These are phyloP conservation scores for Rhagologus leucostigma DNA, from an alignment of 2,113 vertebrate species.

Conservation along the genomic window DNA sequence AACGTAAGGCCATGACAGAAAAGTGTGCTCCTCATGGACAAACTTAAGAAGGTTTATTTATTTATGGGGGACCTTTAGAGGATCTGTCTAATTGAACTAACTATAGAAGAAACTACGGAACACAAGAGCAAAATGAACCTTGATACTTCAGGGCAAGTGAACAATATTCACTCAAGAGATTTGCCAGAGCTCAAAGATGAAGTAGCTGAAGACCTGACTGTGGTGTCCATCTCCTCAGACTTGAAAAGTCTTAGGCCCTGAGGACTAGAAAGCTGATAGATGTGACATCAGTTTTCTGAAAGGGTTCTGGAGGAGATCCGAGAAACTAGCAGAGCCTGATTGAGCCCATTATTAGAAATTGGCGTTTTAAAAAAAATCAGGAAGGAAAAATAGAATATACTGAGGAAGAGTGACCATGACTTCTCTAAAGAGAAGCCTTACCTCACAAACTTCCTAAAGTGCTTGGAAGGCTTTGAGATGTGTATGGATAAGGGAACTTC, in stretches of 20 bases:
- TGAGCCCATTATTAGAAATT: not conserved
- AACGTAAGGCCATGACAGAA: not conserved
- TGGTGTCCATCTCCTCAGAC: not conserved
- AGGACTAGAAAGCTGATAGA: not conserved
- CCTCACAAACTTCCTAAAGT: not conserved
- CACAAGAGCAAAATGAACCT: not conserved
- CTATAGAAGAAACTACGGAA: not conserved
- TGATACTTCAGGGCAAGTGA: not conserved
- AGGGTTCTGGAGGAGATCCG: not conserved
- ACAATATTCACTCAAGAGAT: not conserved
- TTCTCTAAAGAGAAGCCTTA: not conserved
- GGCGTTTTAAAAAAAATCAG: not conserved
- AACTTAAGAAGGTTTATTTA: not conserved
- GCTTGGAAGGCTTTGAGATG: not conserved
- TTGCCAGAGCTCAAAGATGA: not conserved
- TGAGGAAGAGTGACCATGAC: not conserved
- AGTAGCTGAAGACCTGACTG: not conserved
- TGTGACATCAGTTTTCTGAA: not conserved
- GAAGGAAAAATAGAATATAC: not conserved
- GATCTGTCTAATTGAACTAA: not conserved
- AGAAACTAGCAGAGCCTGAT: not conserved
- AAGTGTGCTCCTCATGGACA: not conserved
- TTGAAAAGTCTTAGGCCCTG: not conserved
- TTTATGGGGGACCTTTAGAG: not conserved
- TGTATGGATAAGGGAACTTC: not conserved